Evolutionary conservation across 2,888 invertebrate species (phyloP).

Genomic region (Himalopsyche tibetana): DNA sequence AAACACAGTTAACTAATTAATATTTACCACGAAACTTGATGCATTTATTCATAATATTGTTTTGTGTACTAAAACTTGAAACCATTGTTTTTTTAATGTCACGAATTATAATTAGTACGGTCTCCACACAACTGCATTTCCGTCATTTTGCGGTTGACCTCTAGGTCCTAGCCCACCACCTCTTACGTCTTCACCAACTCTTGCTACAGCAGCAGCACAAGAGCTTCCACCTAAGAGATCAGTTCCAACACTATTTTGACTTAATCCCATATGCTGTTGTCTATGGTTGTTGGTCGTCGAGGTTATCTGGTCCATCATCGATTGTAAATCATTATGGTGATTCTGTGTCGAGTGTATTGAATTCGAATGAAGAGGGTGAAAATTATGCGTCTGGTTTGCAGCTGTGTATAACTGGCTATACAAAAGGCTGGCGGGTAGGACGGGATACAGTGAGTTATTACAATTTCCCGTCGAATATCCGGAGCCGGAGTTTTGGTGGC

Average conservation of each 20-base stretch:
- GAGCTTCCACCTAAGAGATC: constrained; percentile 77
- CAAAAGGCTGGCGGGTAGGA: constrained; percentile 87
- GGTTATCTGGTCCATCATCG: constrained; percentile 86
- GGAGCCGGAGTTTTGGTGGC: constrained; percentile 77
- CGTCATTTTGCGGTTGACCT: constrained; percentile 80
- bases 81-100: too few relatives aligned
- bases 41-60: too few relatives aligned
- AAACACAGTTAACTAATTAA: too few relatives aligned
- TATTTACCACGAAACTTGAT: too few relatives aligned
- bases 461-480: constrained; percentile 80
- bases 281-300: constrained; percentile 80
- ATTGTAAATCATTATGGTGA: constrained; percentile 83
- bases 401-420: constrained; percentile 91
- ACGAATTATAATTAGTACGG: constrained; percentile 78
- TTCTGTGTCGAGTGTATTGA: constrained; percentile 80
- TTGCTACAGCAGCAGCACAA: constrained; percentile 78
- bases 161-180: constrained; percentile 77
- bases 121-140: constrained; percentile 85
- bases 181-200: constrained; percentile 78
- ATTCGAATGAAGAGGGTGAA: constrained; percentile 82
- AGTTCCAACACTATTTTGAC: constrained; percentile 69
- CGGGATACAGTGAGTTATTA: constrained; percentile 86
- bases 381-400: constrained; percentile 85
- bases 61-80: too few relatives aligned
- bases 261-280: constrained; percentile 71